These are phyloP conservation scores for Stegana nigrithorax DNA, from an alignment of 2,888 invertebrate genomes.

Conservation along the genomic window DNA sequence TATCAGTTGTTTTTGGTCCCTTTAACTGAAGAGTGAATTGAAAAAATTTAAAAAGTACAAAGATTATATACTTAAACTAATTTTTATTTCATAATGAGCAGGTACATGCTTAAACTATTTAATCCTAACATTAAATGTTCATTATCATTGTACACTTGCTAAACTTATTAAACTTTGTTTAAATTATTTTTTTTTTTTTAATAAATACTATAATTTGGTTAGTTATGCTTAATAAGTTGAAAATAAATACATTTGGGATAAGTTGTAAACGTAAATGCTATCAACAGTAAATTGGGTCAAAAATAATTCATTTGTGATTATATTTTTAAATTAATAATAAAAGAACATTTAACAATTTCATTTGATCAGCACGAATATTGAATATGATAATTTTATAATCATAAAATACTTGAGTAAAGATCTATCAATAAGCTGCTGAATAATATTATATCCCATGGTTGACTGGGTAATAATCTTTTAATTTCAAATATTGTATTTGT, in stretches of 20 bases:
- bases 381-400: conserved; percentile 38
- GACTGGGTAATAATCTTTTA: conserved; percentile 24
- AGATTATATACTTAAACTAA: conserved; percentile 24
- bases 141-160: conserved; percentile 50
- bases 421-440: no score
- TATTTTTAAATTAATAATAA: conserved; percentile 6
- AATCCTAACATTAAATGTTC: conserved; percentile 44
- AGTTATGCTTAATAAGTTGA: no score
- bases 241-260: not conserved
- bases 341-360: conserved; percentile 21
- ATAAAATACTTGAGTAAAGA: conserved; percentile 58
- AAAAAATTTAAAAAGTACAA: conserved; percentile 10
- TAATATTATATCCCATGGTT: no score
- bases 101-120: conserved; percentile 51
- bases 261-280: conserved; percentile 3
- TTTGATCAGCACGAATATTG: conserved; percentile 10
- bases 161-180: not conserved
- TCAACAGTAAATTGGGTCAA: not conserved
- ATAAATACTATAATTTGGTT: not conserved
- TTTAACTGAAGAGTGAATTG: not conserved
- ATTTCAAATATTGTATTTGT: not conserved
- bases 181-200: not conserved
- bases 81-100: conserved; percentile 40
- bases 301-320: not conserved
- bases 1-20: no score